Evolutionary conservation across 30 jellyfish, hydroid and myxozoan genomes (phyloP).

Genomic region (Turritopsis rubra): DNA sequence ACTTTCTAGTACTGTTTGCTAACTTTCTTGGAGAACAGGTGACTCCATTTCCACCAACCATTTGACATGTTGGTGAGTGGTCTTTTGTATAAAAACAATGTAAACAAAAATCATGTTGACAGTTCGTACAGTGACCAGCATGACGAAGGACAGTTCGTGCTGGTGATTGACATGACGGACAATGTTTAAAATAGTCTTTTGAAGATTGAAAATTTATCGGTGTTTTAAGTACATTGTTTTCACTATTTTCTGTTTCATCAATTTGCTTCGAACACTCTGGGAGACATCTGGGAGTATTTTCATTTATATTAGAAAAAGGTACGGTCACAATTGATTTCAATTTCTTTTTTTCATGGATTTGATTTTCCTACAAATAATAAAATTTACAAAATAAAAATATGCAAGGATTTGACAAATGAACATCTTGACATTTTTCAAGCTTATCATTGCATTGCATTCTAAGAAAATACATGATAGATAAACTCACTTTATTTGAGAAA

Average conservation of each 20-base stretch:
- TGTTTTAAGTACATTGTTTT: neutral
- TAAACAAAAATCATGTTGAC: slow-evolving; percentile 30
- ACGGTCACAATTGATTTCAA: neutral
- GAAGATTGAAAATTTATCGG: neutral
- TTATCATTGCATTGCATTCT: no score
- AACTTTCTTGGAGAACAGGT: slow-evolving; percentile 31
- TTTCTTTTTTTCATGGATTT: neutral
- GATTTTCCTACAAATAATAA: neutral
- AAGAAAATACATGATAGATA: neutral
- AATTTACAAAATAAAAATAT: neutral
- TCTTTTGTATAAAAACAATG: slow-evolving; percentile 27
- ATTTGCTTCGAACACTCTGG: neutral
- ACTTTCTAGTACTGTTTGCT: neutral
- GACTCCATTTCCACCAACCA: slow-evolving; percentile 36
- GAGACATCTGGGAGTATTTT: neutral
- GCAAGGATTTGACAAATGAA: neutral
- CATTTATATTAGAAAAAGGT: neutral
- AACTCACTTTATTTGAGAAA: neutral
- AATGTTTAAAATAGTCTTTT: slow-evolving; percentile 23
- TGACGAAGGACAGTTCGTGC: slow-evolving; percentile 19
- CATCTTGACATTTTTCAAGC: no score
- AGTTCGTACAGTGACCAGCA: slow-evolving; percentile 33
- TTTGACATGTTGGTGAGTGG: slow-evolving; percentile 31
- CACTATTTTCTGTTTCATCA: neutral
- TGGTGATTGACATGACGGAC: slow-evolving; percentile 37